Evolutionary conservation across 2,888 invertebrate genomes (phyloP), one percentile per base, ranked within the genome.

Genomic region (Sphaerophoria rueppellii): DNA sequence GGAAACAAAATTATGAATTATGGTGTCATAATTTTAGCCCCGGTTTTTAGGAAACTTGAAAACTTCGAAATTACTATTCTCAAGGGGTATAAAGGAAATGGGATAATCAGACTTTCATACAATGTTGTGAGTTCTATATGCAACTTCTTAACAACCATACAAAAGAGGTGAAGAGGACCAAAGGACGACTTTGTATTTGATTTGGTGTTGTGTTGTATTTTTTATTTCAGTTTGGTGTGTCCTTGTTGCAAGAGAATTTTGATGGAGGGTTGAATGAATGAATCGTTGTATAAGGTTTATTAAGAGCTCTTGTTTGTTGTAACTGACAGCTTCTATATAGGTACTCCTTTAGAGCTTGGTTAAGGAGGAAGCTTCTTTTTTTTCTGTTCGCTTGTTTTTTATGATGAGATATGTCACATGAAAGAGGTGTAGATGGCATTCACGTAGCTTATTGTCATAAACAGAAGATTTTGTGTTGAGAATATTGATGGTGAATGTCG

Each of bases 291-390:
- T 60, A 67, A 80, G 55, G 71, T 72, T 83, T 76, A 83, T 83
- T 80, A 83, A 83, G 83, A 75, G 67, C 80, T 83, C 80, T 83
- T 83, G 83, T 83, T 58, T 83, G 83, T 50, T 72, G 24, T 24
- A 24, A 72, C 72, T 80, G 83, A 80, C 80, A 83, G 80, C 57
- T 72, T 57, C 61, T 40, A 6, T 43, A 9, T 6, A n/a, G n/a
- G n/a, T n/a, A 40, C 9, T 24, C 24, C 24, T 24, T 24, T 2
- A 24, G 24, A n/a, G 34, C 4, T 46, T 60, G 58, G 60, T 43
- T 73, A 43, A 43, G n/a, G 32, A 67, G 54, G 35, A 46, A 46
- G 35, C 40, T 61, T 37, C 46, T 12, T 63, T 63, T 65, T 40
- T 32, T 46, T 50, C 50, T 43, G 12, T 4, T 4, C 35, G 11